Conservation (phyloP, 2,888 invertebrate genomes). For the Ornithoptera alexandrae region DNA sequence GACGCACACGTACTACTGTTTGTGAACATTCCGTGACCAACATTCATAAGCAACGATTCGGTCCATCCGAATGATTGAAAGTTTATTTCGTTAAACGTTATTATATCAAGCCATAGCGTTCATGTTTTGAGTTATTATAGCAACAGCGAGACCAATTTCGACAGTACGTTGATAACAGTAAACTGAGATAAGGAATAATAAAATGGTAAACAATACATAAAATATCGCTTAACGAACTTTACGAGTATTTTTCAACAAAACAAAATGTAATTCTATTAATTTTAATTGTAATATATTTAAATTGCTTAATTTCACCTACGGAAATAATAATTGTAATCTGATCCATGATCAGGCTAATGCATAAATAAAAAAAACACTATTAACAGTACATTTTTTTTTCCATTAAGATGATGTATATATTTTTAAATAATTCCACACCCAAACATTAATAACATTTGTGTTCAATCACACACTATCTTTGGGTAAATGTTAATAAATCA, state of each 20-base stretch:
- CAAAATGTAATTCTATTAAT: slow-evolving; percentile 35
- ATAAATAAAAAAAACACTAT: background rate
- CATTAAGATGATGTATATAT: too few relatives aligned
- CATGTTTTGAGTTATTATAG: slow-evolving; percentile 52
- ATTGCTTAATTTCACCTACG: background rate
- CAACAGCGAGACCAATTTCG: slow-evolving; percentile 65
- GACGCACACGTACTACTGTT: slow-evolving; percentile 1
- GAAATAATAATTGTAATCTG: background rate
- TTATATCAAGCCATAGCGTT: slow-evolving; percentile 29
- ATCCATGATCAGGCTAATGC: background rate
- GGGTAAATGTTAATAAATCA: background rate
- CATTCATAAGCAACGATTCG: background rate
- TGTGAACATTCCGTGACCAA: background rate
- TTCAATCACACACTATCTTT: background rate
- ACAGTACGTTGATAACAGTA: slow-evolving; percentile 66
- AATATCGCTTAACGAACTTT: slow-evolving; percentile 61
- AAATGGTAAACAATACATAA: slow-evolving; percentile 69
- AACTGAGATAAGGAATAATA: slow-evolving; percentile 62
- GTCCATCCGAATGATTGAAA: slow-evolving; percentile 11
- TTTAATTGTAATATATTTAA: background rate
- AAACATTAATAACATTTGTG: too few relatives aligned
- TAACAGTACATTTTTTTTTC: background rate
- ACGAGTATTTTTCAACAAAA: slow-evolving; percentile 62
- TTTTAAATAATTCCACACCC: too few relatives aligned
- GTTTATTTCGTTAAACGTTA: slow-evolving; percentile 19